Percentiles rank a stretch among this genome's conserved stretches.
Evolutionary conservation across 2,113 vertebrate genomes (phyloP).

Genomic region (Tyrannus savana): DNA sequence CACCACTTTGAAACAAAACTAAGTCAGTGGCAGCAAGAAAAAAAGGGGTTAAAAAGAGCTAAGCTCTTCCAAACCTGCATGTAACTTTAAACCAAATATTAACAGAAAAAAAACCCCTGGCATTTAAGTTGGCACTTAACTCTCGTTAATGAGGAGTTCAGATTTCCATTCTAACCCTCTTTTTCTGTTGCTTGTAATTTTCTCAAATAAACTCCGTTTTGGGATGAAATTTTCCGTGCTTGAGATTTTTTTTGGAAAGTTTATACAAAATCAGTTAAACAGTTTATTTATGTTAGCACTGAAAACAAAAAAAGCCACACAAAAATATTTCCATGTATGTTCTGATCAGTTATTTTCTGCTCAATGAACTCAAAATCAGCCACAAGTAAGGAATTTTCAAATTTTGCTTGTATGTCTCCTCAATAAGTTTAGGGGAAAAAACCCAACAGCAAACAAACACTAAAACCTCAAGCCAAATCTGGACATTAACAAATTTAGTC

Average conservation of each 20-base stretch:
- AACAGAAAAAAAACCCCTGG: constrained; percentile 60
- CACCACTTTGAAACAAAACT: constrained; percentile 67
- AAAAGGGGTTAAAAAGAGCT: constrained; percentile 64
- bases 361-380: constrained; percentile 43
- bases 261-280: constrained; percentile 53
- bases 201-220: constrained; percentile 66
- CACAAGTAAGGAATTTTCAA: not conserved
- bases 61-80: constrained; percentile 71
- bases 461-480: not conserved
- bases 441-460: not conserved
- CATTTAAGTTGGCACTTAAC: constrained; percentile 68
- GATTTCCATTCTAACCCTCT: constrained; percentile 65
- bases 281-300: constrained; percentile 63
- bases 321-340: constrained; percentile 9
- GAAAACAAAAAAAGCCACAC: constrained; percentile 58
- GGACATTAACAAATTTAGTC: not conserved
- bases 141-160: constrained; percentile 59
- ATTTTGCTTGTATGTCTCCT: not conserved
- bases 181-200: constrained; percentile 68
- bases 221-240: constrained; percentile 64
- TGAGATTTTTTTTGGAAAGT: constrained; percentile 58
- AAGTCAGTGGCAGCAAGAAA: constrained; percentile 63
- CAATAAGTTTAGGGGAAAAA: not conserved
- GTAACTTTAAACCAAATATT: constrained; percentile 78
- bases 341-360: constrained; percentile 54